Evolutionary conservation across 2,888 invertebrate species (phyloP), one percentile per base, ranked within the genome.

Genomic region (Argyra leucocephala): DNA sequence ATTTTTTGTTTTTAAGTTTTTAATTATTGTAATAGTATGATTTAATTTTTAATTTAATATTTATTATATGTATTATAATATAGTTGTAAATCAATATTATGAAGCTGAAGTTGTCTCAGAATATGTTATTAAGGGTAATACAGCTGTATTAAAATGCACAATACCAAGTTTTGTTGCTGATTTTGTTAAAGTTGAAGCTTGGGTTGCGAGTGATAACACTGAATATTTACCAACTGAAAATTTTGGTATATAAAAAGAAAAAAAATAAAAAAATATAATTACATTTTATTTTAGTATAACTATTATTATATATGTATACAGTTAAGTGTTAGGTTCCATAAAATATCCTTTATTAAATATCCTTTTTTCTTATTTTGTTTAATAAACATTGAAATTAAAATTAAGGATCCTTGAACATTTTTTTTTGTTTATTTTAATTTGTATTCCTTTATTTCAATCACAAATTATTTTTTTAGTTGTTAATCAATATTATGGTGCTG

Each of bases 121-220:
- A 78, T 92, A 93, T 80, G 92, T 93, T 60, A 93, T 93, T 73
- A 85, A 88, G 71, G 92, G 93, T 64, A 93, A 93, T 77, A 88
- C 91, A 36, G 93, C 92, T 15, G 89, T 93, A 66, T 81, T 93
- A 61, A 92, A 92, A 80, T 93, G 93, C 81, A 91, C 90, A 74
- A 92, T 93, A 74, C 93, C 93, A 31, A 91, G 91, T 69, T 93
- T 93, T 79, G 91, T 93, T 66, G 88, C 91, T 61, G 94, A 95
- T 82, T 95, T 93, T 81, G 91, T 96, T 64, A 87, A 88, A 77
- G 93, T 96, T 64, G 88, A 90, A 76, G 88, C 90, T 69, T 93
- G 93, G 93, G 81, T 85, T 69, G 82, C 84, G 73, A 84, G 85
- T 66, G 83, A 85, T 71, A 86, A 85, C 70, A 85, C 86, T 72